Conservation (phyloP, 2,113 vertebrate genomes). For the Malurus melanocephalus region DNA sequence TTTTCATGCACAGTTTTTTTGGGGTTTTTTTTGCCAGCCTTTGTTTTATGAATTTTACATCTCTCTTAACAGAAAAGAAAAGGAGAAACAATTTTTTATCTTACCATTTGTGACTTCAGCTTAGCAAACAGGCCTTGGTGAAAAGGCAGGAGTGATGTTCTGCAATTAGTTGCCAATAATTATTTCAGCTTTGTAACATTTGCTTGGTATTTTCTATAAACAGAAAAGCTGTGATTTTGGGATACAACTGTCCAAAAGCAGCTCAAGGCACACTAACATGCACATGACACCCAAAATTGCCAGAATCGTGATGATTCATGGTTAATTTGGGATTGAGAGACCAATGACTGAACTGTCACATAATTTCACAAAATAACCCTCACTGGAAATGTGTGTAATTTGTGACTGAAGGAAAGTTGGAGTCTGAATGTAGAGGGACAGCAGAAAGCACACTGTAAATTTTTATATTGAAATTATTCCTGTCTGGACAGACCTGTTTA, state of each 20-base stretch:
- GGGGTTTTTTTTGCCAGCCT: no score
- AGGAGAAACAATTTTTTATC: no score
- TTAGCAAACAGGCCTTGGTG: neutral
- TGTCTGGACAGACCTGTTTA: neutral
- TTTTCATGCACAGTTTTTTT: no score
- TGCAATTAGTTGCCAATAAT: neutral
- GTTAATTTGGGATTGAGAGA: no score
- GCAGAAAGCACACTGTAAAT: neutral
- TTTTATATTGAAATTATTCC: neutral
- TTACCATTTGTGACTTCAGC: neutral
- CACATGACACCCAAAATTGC: no score
- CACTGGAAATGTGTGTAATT: no score
- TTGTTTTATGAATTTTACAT: no score
- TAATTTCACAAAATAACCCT: no score
- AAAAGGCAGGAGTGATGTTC: neutral
- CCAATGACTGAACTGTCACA: no score
- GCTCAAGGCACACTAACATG: neutral
- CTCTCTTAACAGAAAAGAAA: no score
- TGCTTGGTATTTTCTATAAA: neutral
- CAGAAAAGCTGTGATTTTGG: neutral
- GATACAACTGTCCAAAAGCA: neutral
- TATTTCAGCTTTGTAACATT: neutral
- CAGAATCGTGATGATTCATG: no score
- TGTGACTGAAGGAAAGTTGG: no score
- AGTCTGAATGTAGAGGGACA: neutral